phyloP scores from a whole-genome alignment of 2,797 vertebrate genomes.

The Clarias platycephalus region DNA sequence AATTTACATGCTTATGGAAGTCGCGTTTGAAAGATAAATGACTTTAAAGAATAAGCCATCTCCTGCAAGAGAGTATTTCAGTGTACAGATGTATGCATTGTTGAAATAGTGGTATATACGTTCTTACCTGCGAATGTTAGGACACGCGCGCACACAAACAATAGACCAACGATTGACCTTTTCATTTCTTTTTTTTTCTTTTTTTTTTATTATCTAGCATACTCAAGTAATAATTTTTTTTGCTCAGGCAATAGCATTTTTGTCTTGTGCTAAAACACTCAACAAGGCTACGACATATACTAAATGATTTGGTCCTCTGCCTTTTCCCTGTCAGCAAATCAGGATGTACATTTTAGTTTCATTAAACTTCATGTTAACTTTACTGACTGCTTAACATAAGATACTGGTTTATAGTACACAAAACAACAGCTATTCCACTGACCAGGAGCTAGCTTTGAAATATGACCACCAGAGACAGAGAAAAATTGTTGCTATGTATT shows the following conservation, averaged over 20 bases:
- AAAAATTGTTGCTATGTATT: no score
- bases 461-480: no score
- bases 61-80: not conserved
- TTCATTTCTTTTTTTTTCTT: no score
- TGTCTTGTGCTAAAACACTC: slow-evolving; percentile 12
- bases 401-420: not conserved
- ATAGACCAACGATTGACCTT: not conserved
- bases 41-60: slow-evolving; percentile 20
- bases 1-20: slow-evolving; percentile 54
- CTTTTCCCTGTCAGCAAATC: not conserved
- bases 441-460: not conserved
- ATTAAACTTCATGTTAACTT: not conserved
- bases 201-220: not conserved
- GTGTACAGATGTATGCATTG: not conserved
- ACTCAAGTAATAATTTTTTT: not conserved
- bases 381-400: not conserved
- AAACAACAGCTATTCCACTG: no score
- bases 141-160: not conserved
- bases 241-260: not conserved
- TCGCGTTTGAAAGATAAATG: slow-evolving; percentile 20
- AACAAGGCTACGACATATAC: slow-evolving; percentile 1
- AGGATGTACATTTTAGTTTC: not conserved
- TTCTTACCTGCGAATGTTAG: slow-evolving; percentile 1
- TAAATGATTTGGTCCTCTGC: not conserved
- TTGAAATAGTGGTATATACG: slow-evolving; percentile 13